A percentile compares a stretch with the other conserved stretches of the same genome.
Conservation (phyloP, 2,113 vertebrate species). For the Orycteropus afer region DNA sequence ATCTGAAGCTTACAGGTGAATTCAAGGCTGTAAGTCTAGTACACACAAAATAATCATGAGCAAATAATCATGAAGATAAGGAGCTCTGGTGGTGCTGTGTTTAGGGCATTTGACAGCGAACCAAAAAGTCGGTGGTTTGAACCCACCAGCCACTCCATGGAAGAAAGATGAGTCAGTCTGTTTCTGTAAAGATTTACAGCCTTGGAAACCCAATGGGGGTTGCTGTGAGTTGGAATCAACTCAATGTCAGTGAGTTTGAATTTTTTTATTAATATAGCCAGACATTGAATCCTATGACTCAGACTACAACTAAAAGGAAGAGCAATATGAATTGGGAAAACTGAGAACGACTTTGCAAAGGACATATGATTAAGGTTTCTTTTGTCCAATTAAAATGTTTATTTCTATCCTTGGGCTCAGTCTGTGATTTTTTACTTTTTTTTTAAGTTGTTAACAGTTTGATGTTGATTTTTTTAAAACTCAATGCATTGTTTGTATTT, state of each 20-base stretch:
- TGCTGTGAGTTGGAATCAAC: no score
- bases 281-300: neutral
- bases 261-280: neutral
- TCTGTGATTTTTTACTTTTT: neutral
- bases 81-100: no score
- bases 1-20: neutral
- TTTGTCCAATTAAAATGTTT: neutral
- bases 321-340: neutral
- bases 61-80: neutral
- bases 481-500: neutral
- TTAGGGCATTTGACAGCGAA: no score
- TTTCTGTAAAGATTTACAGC: no score
- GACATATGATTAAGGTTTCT: neutral
- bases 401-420: neutral
- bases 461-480: neutral
- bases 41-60: neutral
- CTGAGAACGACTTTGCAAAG: neutral
- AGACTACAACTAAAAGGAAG: neutral
- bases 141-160: no score
- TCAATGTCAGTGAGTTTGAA: no score
- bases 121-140: no score
- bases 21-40: neutral
- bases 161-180: no score
- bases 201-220: no score
- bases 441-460: neutral